Evolutionary conservation across 2,113 vertebrate genomes (phyloP).

Genomic region (Lampris megalopsis): DNA sequence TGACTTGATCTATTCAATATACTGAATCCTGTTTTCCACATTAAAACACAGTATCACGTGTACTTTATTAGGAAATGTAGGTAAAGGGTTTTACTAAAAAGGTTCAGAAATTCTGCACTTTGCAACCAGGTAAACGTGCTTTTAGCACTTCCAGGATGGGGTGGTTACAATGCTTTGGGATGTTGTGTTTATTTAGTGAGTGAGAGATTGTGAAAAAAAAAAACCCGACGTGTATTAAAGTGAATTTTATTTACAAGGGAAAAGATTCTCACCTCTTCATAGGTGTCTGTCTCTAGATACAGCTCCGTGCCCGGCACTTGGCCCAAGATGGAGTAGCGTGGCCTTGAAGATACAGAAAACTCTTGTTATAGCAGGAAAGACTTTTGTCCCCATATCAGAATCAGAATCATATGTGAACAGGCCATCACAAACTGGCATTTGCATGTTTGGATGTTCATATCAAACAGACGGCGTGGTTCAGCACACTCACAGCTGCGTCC

Average conservation of each 20-base stretch:
- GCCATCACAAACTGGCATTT: too few species aligned
- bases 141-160: too few species aligned
- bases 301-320: conserved; percentile 85
- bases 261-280: conserved; percentile 81
- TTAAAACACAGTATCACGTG: too few species aligned
- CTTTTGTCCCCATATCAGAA: background rate
- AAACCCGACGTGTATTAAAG: background rate
- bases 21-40: too few species aligned
- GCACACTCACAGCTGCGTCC: conserved; percentile 89
- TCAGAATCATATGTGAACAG: too few species aligned
- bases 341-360: conserved; percentile 77
- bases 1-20: too few species aligned
- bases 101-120: too few species aligned
- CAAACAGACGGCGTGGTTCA: background rate
- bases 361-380: background rate
- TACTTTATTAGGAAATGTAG: too few species aligned
- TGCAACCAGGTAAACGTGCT: too few species aligned
- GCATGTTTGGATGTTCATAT: background rate
- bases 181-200: background rate
- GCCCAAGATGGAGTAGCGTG: conserved; percentile 90
- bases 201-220: background rate
- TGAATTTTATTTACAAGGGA: background rate
- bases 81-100: too few species aligned
- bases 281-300: conserved; percentile 87
- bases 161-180: too few species aligned